These are phyloP conservation scores for Grammomys dolichurus DNA, from an alignment of 2,113 vertebrate species.

Conservation along the genomic window DNA sequence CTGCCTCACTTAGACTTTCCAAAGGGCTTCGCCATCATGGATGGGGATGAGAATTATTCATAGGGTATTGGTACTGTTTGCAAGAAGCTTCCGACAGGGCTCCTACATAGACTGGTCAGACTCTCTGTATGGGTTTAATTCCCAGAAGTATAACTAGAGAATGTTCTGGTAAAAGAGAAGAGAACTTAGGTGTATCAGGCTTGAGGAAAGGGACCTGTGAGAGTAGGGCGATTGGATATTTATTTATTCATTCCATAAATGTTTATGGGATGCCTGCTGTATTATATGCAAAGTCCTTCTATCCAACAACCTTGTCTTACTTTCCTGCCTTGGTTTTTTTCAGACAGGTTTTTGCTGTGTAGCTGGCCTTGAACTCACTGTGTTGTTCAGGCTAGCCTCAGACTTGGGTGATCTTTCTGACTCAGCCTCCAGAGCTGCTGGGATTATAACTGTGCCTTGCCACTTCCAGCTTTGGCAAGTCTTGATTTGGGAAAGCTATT, in stretches of 20 bases:
- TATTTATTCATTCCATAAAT: slow-evolving; percentile 25
- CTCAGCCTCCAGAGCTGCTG: neutral
- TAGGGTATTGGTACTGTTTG: neutral
- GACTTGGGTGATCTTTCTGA: neutral
- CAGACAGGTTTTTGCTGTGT: neutral
- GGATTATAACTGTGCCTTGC: neutral
- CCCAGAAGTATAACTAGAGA: neutral
- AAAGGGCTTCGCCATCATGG: neutral
- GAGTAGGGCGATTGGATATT: neutral
- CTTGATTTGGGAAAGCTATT: neutral
- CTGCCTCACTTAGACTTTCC: neutral
- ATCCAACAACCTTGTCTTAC: neutral
- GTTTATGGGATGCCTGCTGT: neutral
- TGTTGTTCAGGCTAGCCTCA: neutral
- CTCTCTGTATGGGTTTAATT: neutral
- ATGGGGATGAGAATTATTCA: neutral
- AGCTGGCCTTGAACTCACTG: neutral
- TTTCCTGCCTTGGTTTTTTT: neutral
- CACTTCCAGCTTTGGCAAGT: neutral
- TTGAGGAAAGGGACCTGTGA: neutral
- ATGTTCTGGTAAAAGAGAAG: slow-evolving; percentile 19
- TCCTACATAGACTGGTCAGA: neutral
- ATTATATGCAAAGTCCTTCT: neutral
- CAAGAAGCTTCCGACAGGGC: neutral
- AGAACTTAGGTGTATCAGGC: neutral